Percentiles rank a stretch among this genome's conserved stretches.
These are phyloP conservation scores for Halichoeres trimaculatus DNA, from an alignment of 2,113 vertebrate species.

Conservation along the genomic window DNA sequence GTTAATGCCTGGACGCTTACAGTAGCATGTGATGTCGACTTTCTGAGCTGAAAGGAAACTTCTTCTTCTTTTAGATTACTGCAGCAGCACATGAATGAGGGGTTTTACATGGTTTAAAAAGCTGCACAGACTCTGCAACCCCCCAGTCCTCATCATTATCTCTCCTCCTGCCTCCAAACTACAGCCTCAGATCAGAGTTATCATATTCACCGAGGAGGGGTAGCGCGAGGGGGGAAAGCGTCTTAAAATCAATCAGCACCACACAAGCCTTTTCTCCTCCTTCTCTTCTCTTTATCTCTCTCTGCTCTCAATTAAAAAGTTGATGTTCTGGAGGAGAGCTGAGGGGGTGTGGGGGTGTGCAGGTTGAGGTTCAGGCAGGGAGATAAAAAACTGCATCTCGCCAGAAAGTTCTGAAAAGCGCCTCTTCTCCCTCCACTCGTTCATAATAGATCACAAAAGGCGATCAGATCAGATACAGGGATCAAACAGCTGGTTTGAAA, in stretches of 20 bases:
- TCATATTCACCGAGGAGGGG: not conserved
- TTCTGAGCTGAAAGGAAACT: not conserved
- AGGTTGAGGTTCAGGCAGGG: conserved; percentile 6
- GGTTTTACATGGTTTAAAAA: not conserved
- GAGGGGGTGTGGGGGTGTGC: not conserved
- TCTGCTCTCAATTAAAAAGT: conserved; percentile 54
- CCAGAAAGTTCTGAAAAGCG: conserved; percentile 26
- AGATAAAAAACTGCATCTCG: conserved; percentile 26
- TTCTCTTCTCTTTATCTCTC: conserved; percentile 22
- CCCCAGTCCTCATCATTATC: conserved; percentile 6
- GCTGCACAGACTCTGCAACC: not conserved
- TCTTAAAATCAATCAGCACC: not conserved
- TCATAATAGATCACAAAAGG: conserved; percentile 84
- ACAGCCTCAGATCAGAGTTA: conserved; percentile 13
- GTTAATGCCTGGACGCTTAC: no score
- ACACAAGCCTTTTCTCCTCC: conserved; percentile 18
- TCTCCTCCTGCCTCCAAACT: conserved; percentile 11
- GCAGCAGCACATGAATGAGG: not conserved
- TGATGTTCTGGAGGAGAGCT: conserved; percentile 22
- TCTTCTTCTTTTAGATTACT: not conserved
- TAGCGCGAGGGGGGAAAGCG: no score
- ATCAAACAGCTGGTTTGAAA: conserved; percentile 70
- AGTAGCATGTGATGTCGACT: not conserved
- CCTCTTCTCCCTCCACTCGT: conserved; percentile 45
- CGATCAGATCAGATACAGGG: conserved; percentile 66